Evolutionary conservation across 2,888 invertebrate genomes (phyloP).

Genomic region (Limenitis arthemis): DNA sequence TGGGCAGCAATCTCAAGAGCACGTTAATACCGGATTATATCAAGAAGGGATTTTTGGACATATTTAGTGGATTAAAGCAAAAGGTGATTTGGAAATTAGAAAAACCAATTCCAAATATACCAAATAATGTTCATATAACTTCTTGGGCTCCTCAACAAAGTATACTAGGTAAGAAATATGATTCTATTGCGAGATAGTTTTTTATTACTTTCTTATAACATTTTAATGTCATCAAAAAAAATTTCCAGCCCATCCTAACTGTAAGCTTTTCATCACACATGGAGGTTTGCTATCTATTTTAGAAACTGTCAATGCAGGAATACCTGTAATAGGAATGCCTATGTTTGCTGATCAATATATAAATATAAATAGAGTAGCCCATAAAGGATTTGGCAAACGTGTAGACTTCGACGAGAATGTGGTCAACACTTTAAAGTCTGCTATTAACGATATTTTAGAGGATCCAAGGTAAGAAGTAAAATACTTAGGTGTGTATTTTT

Average conservation of each 20-base stretch:
- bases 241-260: constrained; percentile 40
- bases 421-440: constrained; percentile 28
- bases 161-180: constrained; percentile 33
- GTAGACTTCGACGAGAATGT: constrained; percentile 31
- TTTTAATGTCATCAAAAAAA: background rate
- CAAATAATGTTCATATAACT: constrained; percentile 37
- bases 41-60: constrained; percentile 38
- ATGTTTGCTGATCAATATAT: constrained; percentile 40
- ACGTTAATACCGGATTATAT: constrained; percentile 41
- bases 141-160: constrained; percentile 45
- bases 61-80: constrained; percentile 54
- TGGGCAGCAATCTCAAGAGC: constrained; percentile 56
- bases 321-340: constrained; percentile 41
- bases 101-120: constrained; percentile 29
- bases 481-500: too few species aligned
- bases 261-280: constrained; percentile 40
- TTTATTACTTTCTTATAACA: too few species aligned
- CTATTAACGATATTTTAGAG: constrained; percentile 29
- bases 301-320: constrained; percentile 38
- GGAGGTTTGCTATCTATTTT: constrained; percentile 41
- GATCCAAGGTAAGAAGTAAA: constrained; percentile 24
- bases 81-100: constrained; percentile 56
- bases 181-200: too few species aligned
- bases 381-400: constrained; percentile 35
- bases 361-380: constrained; percentile 34